phyloP scores from a whole-genome alignment of 1,140 invertebrate species.

The Hestina assimilis region DNA sequence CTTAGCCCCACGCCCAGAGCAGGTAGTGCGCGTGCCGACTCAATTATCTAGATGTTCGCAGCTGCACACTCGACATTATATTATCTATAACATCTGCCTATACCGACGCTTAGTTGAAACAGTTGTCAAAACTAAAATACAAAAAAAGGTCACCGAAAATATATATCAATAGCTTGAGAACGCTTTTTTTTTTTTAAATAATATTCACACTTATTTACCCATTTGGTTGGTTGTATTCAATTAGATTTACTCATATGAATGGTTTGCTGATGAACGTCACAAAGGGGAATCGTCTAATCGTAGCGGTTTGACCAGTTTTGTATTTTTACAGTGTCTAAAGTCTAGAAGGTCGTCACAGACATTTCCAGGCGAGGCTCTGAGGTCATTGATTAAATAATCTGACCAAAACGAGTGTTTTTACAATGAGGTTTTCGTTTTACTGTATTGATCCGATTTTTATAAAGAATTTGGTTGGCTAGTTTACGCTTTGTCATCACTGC shows the following conservation, averaged over 20 bases:
- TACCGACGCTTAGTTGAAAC: neutral
- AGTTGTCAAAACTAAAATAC: neutral
- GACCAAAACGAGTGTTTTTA: neutral
- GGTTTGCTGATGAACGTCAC: neutral
- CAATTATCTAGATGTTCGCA: conserved; percentile 28
- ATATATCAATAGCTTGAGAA: too few relatives aligned
- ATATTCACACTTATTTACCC: too few relatives aligned
- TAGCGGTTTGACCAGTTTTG: neutral
- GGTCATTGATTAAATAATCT: neutral
- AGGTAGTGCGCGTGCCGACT: conserved; percentile 40
- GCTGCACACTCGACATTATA: conserved; percentile 20
- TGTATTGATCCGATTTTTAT: neutral
- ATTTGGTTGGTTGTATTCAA: too few relatives aligned
- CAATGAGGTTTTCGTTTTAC: neutral
- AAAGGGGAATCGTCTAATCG: neutral
- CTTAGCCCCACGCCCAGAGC: conserved; percentile 16
- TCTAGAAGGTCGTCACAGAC: neutral
- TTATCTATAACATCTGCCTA: conserved; percentile 25
- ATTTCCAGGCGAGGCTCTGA: neutral
- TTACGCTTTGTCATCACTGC: neutral
- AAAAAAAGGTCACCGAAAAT: too few relatives aligned
- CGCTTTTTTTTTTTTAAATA: too few relatives aligned
- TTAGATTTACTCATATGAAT: too few relatives aligned
- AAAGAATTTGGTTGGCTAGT: neutral
- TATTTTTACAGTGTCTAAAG: neutral